Evolutionary conservation across 1,140 invertebrate genomes (phyloP).

Genomic region (Lethrus apterus): DNA sequence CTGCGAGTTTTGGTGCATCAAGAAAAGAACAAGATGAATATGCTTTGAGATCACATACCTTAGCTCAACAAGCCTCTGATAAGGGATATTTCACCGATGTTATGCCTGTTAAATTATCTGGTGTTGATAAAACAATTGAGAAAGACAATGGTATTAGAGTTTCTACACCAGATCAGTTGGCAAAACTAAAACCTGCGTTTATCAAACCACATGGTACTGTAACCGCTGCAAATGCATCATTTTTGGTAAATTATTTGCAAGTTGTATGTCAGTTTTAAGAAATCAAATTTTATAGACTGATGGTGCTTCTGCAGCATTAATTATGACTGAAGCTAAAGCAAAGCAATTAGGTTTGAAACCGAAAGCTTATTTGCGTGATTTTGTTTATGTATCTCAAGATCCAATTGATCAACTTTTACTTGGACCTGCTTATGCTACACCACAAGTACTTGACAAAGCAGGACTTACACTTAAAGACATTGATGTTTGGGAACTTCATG

Average conservation of each 20-base stretch:
- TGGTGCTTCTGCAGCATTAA: conserved; percentile 92
- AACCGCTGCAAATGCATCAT: conserved; percentile 95
- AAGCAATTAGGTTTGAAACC: conserved; percentile 77
- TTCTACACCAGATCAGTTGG: conserved; percentile 80
- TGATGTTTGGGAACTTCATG: conserved; percentile 97
- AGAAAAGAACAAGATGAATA: conserved; percentile 92
- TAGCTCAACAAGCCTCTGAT: conserved; percentile 80
- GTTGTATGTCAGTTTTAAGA: not conserved
- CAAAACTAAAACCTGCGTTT: conserved; percentile 93
- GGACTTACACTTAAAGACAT: conserved; percentile 85
- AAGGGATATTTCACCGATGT: conserved; percentile 87
- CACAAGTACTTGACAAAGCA: conserved; percentile 79
- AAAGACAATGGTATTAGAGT: conserved; percentile 95
- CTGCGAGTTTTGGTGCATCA: conserved; percentile 85
- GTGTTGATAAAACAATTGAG: conserved; percentile 62
- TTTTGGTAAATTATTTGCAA: conserved; percentile 54
- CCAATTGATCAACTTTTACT: conserved; percentile 94
- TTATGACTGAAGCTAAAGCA: conserved; percentile 87
- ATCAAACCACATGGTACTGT: conserved; percentile 97
- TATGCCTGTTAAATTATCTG: conserved; percentile 73
- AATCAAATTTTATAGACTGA: conserved; percentile 63
- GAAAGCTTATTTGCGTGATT: conserved; percentile 83
- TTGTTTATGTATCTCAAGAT: conserved; percentile 93
- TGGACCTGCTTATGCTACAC: conserved; percentile 87
- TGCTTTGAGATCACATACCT: conserved; percentile 82